Base-by-base conservation (phyloP, 2,113 vertebrate genomes). In the Ursus arctos region DNA sequence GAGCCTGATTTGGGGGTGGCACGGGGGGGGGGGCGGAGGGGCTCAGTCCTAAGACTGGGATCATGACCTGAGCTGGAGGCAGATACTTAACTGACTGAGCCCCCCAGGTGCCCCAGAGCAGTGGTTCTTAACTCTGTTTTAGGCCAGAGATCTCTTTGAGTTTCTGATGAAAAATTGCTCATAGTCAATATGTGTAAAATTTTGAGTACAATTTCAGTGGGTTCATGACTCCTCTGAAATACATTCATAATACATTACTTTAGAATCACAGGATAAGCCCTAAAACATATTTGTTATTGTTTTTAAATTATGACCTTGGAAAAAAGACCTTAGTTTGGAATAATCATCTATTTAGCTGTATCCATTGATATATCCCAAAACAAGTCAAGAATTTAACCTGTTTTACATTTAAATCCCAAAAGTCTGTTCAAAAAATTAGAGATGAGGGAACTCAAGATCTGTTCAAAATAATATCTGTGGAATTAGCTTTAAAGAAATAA, bases 381-480 rank as follows among this genome's bases (percentile, higher is more conserved):
- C 24, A 82, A 72, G 31, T 82, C 19, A 83, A 82, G 67, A 72
- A 21, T 89, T 96, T 88, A 93, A 95, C 40, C 76, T 83, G 8
- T n/a, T 94, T 97, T 0, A 53, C 19, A 80, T 98, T 97, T 31
- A 79, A 80, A 82, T 92, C 31, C 33, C 28, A 0, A 26, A 93
- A 92, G 28, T 53, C 26, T 21, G 0, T 91, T 72, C 28, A 81
- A 89, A 97, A 69, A 94, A 72, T 40, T 9, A 90, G 13, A 77
- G 19, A 77, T 24, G 21, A 94, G 21, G 36, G 24, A 76, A 90
- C 19, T 72, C 24, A 65, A 93, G 26, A 24, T 86, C 47, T 86
- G 12, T 72, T 49, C 59, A 93, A 40, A 82, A 21, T 33, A 33
- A 91, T 26, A 5, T 53, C 31, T 55, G 36, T 87, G 49, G 43